Conservation (phyloP, 2,113 vertebrate genomes). For the Tautogolabrus adspersus region DNA sequence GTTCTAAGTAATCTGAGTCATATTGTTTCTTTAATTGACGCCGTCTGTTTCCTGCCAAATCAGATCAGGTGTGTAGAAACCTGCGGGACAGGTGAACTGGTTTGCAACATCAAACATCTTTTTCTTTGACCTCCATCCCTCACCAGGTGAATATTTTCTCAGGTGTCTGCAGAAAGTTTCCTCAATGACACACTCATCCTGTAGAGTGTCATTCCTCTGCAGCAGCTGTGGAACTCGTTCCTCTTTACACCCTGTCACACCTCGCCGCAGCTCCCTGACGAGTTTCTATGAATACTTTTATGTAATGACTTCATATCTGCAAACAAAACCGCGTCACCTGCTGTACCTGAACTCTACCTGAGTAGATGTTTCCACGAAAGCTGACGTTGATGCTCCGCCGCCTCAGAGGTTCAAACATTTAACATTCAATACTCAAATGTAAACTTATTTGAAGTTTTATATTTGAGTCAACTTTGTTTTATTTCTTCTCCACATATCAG, state of each 20-base stretch:
- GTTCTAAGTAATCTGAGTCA: background rate
- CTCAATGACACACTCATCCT: background rate
- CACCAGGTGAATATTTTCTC: background rate
- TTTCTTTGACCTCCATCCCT: too few relatives aligned
- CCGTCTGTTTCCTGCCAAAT: too few relatives aligned
- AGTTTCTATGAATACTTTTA: background rate
- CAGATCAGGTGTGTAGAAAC: too few relatives aligned
- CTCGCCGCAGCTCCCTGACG: background rate
- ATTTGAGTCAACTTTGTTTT: too few relatives aligned
- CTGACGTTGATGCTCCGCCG: too few relatives aligned
- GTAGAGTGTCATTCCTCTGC: slow-evolving; percentile 54
- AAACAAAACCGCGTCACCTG: background rate
- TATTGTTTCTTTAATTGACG: background rate
- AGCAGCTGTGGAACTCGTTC: slow-evolving; percentile 4
- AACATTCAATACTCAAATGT: too few relatives aligned
- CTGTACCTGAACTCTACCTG: background rate
- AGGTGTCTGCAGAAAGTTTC: background rate
- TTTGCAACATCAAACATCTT: too few relatives aligned
- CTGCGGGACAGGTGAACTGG: too few relatives aligned
- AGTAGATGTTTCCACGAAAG: background rate
- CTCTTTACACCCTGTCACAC: background rate
- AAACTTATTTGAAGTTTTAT: too few relatives aligned
- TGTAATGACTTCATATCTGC: background rate
- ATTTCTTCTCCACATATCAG: too few relatives aligned
- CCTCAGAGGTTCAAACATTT: background rate